A percentile compares a stretch with the other conserved stretches of the same genome.
phyloP scores from a whole-genome alignment of 2,113 vertebrate genomes.

The Alexandromys fortis region DNA sequence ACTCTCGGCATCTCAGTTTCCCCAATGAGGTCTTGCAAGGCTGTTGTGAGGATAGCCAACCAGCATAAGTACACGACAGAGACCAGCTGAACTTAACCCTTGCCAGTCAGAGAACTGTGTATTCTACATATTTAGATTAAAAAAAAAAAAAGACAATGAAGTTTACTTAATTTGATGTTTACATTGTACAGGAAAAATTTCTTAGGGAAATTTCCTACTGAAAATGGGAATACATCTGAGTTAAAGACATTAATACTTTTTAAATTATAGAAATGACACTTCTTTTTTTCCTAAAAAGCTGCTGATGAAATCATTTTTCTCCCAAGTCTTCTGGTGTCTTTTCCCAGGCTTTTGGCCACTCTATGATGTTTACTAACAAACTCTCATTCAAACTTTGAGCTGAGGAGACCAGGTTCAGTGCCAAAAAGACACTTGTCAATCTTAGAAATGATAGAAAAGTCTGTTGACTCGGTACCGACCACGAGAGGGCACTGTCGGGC shows the following conservation, averaged over 20 bases:
- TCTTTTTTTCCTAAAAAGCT: not conserved
- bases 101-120: not conserved
- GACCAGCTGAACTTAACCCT: not conserved
- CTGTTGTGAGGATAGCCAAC: not conserved
- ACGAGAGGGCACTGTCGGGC: constrained; percentile 59
- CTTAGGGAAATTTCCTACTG: not conserved
- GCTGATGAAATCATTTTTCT: not conserved
- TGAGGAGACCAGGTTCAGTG: not conserved
- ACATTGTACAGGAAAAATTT: constrained; percentile 3
- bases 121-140: not conserved
- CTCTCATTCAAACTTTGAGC: not conserved
- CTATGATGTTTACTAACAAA: not conserved
- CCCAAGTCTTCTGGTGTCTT: not conserved
- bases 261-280: not conserved
- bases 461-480: constrained; percentile 3
- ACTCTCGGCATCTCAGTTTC: not conserved
- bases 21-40: not conserved
- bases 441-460: not conserved
- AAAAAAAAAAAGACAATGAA: constrained; percentile 32
- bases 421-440: not conserved
- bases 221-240: not conserved
- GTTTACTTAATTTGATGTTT: not conserved
- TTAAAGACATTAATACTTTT: not conserved
- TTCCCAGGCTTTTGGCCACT: not conserved
- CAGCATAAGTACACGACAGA: accelerated